phyloP scores from a whole-genome alignment of 2,888 invertebrate genomes.

The Sericinus montela region DNA sequence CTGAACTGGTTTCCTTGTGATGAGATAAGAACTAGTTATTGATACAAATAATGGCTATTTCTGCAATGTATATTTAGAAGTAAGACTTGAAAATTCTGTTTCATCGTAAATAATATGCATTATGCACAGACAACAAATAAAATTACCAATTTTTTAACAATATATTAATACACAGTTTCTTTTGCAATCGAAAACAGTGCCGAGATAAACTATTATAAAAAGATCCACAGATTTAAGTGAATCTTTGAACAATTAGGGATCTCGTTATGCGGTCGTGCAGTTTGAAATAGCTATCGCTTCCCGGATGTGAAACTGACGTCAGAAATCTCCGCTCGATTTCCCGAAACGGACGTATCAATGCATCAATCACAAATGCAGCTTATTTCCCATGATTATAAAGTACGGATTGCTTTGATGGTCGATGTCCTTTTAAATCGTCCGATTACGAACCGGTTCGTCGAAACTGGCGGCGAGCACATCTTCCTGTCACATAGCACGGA shows the following conservation, averaged over 20 bases:
- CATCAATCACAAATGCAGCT: conserved; percentile 41
- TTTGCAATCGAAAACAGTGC: not conserved
- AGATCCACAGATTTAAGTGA: conserved; percentile 21
- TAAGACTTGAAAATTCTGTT: no score
- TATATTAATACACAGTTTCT: not conserved
- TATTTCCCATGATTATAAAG: conserved; percentile 35
- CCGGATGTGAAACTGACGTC: conserved; percentile 70
- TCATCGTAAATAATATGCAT: no score
- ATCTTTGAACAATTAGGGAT: conserved; percentile 20
- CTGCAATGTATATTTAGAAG: no score
- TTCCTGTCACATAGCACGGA: conserved; percentile 2
- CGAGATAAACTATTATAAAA: conserved; percentile 1
- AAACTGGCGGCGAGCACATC: conserved; percentile 6
- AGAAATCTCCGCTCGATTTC: conserved; percentile 58
- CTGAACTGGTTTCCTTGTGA: no score
- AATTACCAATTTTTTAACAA: not conserved
- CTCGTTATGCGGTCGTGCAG: conserved; percentile 29
- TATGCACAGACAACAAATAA: no score
- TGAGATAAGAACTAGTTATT: no score
- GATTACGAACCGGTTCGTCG: not conserved
- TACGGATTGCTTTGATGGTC: conserved; percentile 28
- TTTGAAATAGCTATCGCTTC: conserved; percentile 68
- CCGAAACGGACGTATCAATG: conserved; percentile 35
- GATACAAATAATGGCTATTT: no score
- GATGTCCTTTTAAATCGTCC: conserved; percentile 5